Conservation (phyloP, 37 sponge, comb jelly and placozoan species). For the Diacarnus erythraeanus region DNA sequence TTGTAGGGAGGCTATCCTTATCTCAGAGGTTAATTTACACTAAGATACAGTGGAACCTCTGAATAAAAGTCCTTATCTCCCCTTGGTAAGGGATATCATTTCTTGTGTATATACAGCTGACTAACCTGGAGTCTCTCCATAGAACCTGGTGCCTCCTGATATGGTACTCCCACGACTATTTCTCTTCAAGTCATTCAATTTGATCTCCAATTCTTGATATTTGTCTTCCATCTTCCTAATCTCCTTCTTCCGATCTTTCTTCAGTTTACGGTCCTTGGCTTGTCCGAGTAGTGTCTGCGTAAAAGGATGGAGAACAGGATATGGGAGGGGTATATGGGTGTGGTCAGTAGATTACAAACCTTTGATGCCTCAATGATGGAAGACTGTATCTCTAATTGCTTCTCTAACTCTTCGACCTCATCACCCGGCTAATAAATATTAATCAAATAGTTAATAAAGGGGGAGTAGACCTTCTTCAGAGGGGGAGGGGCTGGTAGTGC, state of each 20-base stretch:
- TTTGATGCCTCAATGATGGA: constrained; percentile 54
- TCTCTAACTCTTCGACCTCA: constrained; percentile 56
- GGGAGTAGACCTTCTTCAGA: background rate
- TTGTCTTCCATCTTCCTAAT: constrained; percentile 47
- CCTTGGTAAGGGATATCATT: too few relatives aligned
- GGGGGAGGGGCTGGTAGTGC: background rate
- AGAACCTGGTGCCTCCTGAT: constrained; percentile 16
- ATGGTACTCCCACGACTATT: constrained; percentile 10
- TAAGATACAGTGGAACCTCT: too few relatives aligned
- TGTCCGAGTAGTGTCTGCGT: constrained; percentile 43
- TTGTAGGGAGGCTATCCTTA: too few relatives aligned
- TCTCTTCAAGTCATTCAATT: constrained; percentile 34
- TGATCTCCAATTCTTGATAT: constrained; percentile 40
- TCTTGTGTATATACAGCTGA: too few relatives aligned
- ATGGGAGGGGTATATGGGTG: background rate
- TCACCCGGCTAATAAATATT: constrained; percentile 4
- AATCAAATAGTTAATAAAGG: too few relatives aligned
- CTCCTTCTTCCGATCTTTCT: constrained; percentile 66
- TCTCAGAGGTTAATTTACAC: too few relatives aligned
- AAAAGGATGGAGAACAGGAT: background rate
- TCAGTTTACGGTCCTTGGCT: constrained; percentile 44
- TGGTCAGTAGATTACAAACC: background rate
- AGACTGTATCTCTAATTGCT: constrained; percentile 53
- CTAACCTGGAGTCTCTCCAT: constrained; percentile 29
- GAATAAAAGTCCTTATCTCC: too few relatives aligned